These are phyloP conservation scores for Bursaphelenchus mucronatus DNA, from an alignment of 1,140 invertebrate genomes.

Conservation along the genomic window DNA sequence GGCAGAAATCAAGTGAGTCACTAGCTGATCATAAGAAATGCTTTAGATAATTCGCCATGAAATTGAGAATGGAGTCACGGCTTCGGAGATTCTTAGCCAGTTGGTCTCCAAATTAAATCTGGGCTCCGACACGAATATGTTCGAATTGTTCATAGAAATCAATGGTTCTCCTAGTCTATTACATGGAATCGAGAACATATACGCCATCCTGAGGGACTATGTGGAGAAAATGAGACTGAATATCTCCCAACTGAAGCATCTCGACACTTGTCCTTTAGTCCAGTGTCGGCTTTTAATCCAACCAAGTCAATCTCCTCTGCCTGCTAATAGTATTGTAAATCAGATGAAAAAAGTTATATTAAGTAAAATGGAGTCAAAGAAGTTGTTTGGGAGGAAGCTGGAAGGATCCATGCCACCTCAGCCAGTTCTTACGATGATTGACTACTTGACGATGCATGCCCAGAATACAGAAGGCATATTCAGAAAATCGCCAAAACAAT, in stretches of 20 bases:
- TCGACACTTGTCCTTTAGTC: slow-evolving; percentile 47
- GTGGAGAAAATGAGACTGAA: slow-evolving; percentile 29
- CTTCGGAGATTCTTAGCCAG: slow-evolving; percentile 36
- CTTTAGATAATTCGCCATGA: slow-evolving; percentile 48
- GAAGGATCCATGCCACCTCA: slow-evolving; percentile 50
- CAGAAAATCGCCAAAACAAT: slow-evolving; percentile 47
- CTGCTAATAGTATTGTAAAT: slow-evolving; percentile 32
- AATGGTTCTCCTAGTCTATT: slow-evolving; percentile 2
- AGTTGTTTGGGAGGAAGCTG: slow-evolving; percentile 36
- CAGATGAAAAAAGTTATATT: slow-evolving; percentile 32
- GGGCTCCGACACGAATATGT: slow-evolving; percentile 31
- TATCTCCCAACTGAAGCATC: slow-evolving; percentile 42
- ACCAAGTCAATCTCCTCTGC: slow-evolving; percentile 27
- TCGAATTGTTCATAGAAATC: slow-evolving; percentile 39
- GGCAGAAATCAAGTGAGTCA: slow-evolving; percentile 41
- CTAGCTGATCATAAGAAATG: neutral
- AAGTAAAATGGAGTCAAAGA: slow-evolving; percentile 12
- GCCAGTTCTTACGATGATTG: slow-evolving; percentile 48
- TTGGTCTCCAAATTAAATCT: slow-evolving; percentile 34
- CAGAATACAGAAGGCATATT: slow-evolving; percentile 45
- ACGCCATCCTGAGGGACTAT: slow-evolving; percentile 46
- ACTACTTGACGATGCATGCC: slow-evolving; percentile 40
- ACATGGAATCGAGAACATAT: slow-evolving; percentile 41
- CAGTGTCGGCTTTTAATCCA: slow-evolving; percentile 40
- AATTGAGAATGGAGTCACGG: slow-evolving; percentile 34